A percentile compares a stretch with the other conserved stretches of the same genome.
phyloP scores from a whole-genome alignment of 2,797 vertebrate genomes.

The Alectoris magna region DNA sequence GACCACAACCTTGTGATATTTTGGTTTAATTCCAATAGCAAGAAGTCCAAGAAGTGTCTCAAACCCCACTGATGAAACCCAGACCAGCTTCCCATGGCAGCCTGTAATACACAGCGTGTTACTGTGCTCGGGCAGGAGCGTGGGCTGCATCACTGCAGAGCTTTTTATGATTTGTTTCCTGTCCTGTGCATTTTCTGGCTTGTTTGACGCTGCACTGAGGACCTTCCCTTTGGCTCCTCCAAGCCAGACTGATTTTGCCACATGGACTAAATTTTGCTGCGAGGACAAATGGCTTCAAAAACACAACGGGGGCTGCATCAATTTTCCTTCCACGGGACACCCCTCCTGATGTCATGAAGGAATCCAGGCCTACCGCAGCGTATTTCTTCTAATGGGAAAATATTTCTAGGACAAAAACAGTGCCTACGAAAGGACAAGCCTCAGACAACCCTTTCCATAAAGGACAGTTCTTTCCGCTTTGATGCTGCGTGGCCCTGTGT shows the following conservation, averaged over 20 bases:
- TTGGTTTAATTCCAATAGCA: not conserved
- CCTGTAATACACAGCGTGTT: not conserved
- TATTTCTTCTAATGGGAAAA: not conserved
- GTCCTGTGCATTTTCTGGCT: not conserved
- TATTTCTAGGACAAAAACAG: not conserved
- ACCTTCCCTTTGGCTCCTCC: not conserved
- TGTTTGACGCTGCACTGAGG: not conserved
- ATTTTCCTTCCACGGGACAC: not conserved
- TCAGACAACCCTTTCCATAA: not conserved
- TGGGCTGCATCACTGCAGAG: not conserved
- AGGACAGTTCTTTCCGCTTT: not conserved
- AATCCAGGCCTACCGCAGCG: not conserved
- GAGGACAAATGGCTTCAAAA: not conserved
- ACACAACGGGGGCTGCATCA: not conserved
- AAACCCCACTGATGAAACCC: conserved; percentile 4
- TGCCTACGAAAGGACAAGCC: not conserved
- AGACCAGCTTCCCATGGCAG: not conserved
- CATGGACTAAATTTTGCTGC: not conserved
- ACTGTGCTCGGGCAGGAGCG: not conserved
- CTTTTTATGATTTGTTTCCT: not conserved
- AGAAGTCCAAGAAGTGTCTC: not conserved
- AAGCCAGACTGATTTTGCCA: not conserved
- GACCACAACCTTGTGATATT: not conserved
- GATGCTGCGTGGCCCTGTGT: not conserved
- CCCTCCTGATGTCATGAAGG: not conserved